phyloP scores from a whole-genome alignment of 2,888 invertebrate genomes.

The Dysmachus trigonus region DNA sequence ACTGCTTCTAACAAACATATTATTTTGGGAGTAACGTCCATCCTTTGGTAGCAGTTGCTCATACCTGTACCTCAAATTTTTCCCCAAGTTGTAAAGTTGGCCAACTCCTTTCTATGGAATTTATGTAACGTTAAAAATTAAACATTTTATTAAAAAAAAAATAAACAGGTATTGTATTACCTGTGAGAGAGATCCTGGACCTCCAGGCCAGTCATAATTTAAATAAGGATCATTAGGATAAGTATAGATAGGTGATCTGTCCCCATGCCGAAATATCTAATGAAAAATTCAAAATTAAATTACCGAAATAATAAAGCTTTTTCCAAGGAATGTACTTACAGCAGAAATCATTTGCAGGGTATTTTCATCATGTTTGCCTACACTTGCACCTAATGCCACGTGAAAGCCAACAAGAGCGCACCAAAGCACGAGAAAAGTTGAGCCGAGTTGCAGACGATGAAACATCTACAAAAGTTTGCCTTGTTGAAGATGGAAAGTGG shows the following conservation, averaged over 20 bases:
- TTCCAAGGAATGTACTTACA: not conserved
- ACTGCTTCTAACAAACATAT: conserved; percentile 76
- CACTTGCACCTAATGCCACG: not conserved
- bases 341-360: not conserved
- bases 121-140: not conserved
- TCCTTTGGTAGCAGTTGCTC: conserved; percentile 71
- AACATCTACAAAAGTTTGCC: not conserved
- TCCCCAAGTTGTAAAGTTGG: conserved; percentile 79
- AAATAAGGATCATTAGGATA: conserved; percentile 28
- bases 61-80: conserved; percentile 76
- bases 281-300: not conserved
- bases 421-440: not conserved
- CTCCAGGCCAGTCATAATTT: conserved; percentile 35
- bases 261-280: conserved; percentile 36
- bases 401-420: not conserved
- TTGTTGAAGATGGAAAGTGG: not conserved
- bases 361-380: not conserved
- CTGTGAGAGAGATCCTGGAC: not conserved
- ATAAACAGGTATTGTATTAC: not conserved
- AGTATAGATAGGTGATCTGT: not conserved
- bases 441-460: not conserved
- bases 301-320: not conserved
- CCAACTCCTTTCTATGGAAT: conserved; percentile 71
- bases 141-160: not conserved
- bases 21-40: conserved; percentile 68